Percentiles rank a stretch among this genome's conserved stretches.
Conservation (phyloP, 2,113 vertebrate species). For the Isurus oxyrinchus region DNA sequence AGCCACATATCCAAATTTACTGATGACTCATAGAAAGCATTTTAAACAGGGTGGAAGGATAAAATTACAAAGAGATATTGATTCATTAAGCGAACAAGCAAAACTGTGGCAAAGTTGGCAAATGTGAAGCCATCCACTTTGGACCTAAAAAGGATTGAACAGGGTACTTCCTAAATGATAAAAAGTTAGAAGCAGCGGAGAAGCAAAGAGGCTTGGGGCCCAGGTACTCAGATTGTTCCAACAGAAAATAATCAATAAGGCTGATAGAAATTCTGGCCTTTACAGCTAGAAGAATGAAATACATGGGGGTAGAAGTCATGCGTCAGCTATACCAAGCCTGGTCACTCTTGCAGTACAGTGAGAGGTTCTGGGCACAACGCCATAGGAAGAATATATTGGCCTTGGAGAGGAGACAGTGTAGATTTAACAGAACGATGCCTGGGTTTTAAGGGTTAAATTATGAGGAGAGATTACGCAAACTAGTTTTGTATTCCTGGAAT, state of each 20-base stretch:
- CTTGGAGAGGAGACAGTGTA: background rate
- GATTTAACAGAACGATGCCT: background rate
- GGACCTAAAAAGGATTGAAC: background rate
- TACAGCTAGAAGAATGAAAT: background rate
- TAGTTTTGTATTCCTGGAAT: background rate
- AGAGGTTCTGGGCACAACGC: background rate
- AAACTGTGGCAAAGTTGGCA: background rate
- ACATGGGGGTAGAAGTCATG: background rate
- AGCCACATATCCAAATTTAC: background rate
- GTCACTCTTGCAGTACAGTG: background rate
- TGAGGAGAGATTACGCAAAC: background rate
- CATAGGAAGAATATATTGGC: background rate
- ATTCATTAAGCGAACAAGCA: background rate
- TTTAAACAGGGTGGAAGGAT: background rate
- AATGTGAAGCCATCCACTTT: background rate
- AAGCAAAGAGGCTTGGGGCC: too few species aligned
- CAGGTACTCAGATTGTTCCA: background rate
- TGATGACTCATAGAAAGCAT: background rate
- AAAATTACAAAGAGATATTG: background rate
- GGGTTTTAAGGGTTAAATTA: background rate
- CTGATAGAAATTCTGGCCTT: background rate
- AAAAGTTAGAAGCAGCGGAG: background rate
- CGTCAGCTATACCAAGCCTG: background rate
- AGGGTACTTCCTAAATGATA: background rate
- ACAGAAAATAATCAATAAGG: background rate